Percentiles rank a stretch among this genome's conserved stretches.
Conservation (phyloP, 2,113 vertebrate species). For the Leiothrix lutea region DNA sequence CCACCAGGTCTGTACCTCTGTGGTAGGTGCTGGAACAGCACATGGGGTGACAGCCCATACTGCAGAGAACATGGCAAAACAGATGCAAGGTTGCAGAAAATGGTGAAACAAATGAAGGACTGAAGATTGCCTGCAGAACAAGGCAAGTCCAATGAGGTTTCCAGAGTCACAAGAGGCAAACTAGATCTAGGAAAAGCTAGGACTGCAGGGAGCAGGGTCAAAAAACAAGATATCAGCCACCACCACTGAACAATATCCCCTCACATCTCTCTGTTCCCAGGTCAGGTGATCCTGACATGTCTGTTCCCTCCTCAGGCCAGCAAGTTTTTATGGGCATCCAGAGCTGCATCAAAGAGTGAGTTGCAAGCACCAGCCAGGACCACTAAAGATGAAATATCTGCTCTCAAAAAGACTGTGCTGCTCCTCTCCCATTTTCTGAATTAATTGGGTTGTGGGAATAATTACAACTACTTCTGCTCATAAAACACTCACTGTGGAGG, state of each 20-base stretch:
- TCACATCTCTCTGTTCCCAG: neutral
- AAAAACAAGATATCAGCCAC: neutral
- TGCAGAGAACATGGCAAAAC: neutral
- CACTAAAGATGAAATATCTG: neutral
- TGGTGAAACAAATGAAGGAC: neutral
- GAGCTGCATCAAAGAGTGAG: neutral
- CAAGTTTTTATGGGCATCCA: neutral
- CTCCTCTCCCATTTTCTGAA: neutral
- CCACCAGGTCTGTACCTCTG: neutral
- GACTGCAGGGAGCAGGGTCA: neutral
- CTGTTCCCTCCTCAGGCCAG: neutral
- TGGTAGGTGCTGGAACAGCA: neutral
- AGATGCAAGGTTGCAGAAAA: neutral
- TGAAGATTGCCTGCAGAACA: neutral
- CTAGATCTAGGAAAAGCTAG: neutral
- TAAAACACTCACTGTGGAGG: neutral
- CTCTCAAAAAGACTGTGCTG: accelerated
- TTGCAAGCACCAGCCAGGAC: neutral
- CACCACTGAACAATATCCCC: neutral
- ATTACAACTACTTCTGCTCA: neutral
- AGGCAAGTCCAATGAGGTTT: neutral
- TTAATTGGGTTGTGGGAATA: neutral
- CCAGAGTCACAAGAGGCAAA: neutral
- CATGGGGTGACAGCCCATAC: accelerated
- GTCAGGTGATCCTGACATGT: neutral